Base-by-base conservation (phyloP, 2,113 vertebrate genomes). In the Ophiodon elongatus region DNA sequence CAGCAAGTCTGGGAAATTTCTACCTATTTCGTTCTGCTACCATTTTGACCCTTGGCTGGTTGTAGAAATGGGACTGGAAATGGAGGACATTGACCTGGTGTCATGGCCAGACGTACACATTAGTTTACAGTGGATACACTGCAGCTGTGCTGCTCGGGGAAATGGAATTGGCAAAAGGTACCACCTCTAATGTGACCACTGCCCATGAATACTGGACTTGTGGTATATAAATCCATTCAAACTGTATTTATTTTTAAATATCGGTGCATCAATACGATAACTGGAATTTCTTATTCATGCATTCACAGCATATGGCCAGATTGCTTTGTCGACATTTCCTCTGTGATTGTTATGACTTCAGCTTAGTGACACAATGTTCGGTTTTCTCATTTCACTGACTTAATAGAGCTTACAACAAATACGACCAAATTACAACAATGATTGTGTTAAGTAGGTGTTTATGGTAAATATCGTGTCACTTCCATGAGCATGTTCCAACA, bases 401-500 rank as follows among this genome's bases (percentile, higher is more conserved):
- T 68, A 65, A 66, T 57, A 19, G 39, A 77, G 68, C 57, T 86
- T 85, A 62, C 80, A 27, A 64, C 80, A 47, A 59, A 71, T 54
- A 57, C 62, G 73, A 73, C 25, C 43, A 57, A 80, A 83, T 85
- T 65, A 73, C 52, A 75, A 37, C 67, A 74, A 21, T 78, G 39
- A 67, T 65, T 75, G 71, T 52, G 68, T 90, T 93, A 92, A 90
- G 86, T 89, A 83, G 82, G 68, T 89, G 83, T 94, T 94, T 87
- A 89, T 83, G 73, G 88, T 94, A 91, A 94, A 95, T 88, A 90
- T 83, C 59, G 9, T 91, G 92, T 93, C 89, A 90, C 79, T 91
- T 88, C 85, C 84, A 85, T 79, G 71, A 89, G 71, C 84, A 72
- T 76, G 79, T 85, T 87, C 84, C 73, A 69, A 82, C 76, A 65